These are phyloP conservation scores for Bradypodion ventrale DNA, from an alignment of 2,797 vertebrate species.

Conservation along the genomic window DNA sequence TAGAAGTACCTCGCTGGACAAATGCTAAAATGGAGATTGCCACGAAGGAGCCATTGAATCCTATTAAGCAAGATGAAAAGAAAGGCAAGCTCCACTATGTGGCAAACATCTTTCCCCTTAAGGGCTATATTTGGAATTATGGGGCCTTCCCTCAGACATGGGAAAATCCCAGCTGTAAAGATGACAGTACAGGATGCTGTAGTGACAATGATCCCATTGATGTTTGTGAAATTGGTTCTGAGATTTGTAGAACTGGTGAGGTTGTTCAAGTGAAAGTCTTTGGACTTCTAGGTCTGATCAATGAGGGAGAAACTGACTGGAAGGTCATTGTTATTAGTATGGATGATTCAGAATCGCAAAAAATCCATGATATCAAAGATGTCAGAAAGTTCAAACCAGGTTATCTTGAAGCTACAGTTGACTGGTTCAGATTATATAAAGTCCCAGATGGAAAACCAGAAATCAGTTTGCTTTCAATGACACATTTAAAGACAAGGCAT, in stretches of 20 bases:
- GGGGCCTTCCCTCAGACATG: conserved; percentile 97
- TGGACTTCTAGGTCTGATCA: conserved; percentile 90
- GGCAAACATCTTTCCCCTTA: conserved; percentile 95
- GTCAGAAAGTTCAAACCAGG: conserved; percentile 87
- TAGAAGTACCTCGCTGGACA: too few species aligned
- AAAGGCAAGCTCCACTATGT: conserved; percentile 90
- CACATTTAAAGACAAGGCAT: conserved; percentile 93
- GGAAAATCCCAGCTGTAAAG: conserved; percentile 89
- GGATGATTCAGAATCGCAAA: conserved; percentile 89
- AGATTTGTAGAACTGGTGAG: conserved; percentile 87
- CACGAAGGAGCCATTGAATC: conserved; percentile 91
- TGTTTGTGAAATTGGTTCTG: conserved; percentile 93
- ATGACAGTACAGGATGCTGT: conserved; percentile 83
- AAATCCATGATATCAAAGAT: conserved; percentile 88
- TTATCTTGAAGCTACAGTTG: conserved; percentile 91
- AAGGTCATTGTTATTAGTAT: conserved; percentile 92
- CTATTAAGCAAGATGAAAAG: conserved; percentile 95
- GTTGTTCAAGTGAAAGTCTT: conserved; percentile 92
- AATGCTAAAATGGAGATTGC: too few species aligned
- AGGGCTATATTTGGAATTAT: conserved; percentile 99
- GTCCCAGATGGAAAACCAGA: conserved; percentile 93
- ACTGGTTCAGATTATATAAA: conserved; percentile 94
- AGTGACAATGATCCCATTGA: conserved; percentile 97
- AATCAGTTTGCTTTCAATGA: conserved; percentile 91
- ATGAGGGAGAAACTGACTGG: conserved; percentile 96